Evolutionary conservation across 2,797 vertebrate genomes (phyloP).

Genomic region (Fratercula arctica): DNA sequence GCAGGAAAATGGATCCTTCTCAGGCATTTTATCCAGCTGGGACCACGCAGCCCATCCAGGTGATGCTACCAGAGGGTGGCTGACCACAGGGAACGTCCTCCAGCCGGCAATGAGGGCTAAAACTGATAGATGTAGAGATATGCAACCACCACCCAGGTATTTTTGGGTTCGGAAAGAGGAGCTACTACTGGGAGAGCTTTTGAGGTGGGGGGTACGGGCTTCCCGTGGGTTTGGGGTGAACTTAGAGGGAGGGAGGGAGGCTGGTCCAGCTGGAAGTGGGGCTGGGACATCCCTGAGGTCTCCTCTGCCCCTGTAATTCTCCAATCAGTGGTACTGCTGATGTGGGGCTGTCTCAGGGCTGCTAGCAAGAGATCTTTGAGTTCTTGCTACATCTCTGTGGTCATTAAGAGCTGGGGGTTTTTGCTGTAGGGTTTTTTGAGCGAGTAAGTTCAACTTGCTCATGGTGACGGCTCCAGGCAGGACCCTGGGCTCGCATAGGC

Average conservation of each 20-base stretch:
- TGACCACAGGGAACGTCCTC: background rate
- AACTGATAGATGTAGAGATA: background rate
- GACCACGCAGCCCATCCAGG: background rate
- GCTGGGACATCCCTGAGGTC: fast-evolving
- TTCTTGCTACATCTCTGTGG: background rate
- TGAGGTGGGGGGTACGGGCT: fast-evolving
- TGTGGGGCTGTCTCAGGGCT: background rate
- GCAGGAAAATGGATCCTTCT: background rate
- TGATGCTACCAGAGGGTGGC: background rate
- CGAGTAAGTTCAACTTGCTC: fast-evolving
- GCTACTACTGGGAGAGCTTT: background rate
- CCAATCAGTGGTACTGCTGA: background rate
- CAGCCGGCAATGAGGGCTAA: fast-evolving
- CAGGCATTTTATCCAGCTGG: background rate
- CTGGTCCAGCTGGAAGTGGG: background rate
- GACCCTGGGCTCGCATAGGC: background rate
- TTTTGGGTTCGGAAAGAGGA: background rate
- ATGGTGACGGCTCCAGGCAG: background rate
- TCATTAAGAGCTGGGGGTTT: background rate
- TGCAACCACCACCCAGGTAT: fast-evolving
- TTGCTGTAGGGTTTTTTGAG: background rate
- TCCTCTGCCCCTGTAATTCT: background rate
- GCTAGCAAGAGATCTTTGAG: background rate
- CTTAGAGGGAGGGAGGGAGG: background rate
- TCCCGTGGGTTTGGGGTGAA: background rate